Conservation (phyloP, 2,113 vertebrate genomes). For the Poecile atricapillus region DNA sequence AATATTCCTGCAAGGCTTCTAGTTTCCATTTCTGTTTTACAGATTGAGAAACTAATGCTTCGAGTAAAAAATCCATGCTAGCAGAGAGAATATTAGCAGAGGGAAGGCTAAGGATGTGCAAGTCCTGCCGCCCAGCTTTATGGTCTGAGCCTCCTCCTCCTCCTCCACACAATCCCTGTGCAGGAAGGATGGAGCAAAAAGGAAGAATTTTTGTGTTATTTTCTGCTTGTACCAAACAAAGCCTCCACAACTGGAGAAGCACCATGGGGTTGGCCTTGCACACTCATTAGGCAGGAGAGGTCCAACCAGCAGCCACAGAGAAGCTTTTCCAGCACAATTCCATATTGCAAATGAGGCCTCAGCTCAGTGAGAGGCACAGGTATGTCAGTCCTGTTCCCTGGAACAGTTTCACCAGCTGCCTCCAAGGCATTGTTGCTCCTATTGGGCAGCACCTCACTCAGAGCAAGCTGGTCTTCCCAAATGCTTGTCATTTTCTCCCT, state of each 20-base stretch:
- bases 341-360: neutral
- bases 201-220: neutral
- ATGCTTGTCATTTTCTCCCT: neutral
- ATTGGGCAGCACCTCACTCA: neutral
- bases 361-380: neutral
- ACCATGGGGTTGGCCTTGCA: neutral
- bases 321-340: neutral
- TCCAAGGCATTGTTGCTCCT: neutral
- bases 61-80: neutral
- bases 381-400: neutral
- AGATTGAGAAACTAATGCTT: neutral
- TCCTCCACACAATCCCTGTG: neutral
- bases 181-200: neutral
- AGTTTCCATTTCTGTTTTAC: neutral
- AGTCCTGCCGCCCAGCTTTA: neutral
- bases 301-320: neutral
- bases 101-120: neutral
- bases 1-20: neutral
- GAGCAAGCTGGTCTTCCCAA: neutral
- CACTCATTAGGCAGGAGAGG: neutral
- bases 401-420: neutral
- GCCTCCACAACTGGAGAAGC: neutral
- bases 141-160: neutral
- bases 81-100: neutral
- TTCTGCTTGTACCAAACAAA: neutral